Conservation (phyloP, 1,140 invertebrate genomes). For the Macrosteles quadrilineatus region DNA sequence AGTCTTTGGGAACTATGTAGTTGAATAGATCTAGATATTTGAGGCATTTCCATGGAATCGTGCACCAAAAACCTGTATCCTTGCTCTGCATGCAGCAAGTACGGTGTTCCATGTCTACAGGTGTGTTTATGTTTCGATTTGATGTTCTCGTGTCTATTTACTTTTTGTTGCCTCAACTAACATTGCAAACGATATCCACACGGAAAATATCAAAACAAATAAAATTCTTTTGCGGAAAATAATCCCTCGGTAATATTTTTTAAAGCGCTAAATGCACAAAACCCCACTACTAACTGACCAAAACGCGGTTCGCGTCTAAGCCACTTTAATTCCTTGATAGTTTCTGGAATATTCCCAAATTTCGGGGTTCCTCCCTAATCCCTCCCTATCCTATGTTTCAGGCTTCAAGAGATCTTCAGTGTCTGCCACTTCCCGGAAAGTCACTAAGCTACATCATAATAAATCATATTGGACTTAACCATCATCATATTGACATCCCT, state of each 20-base stretch:
- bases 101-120: slow-evolving; percentile 4
- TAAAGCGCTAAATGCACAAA: too few species aligned
- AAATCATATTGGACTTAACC: too few species aligned
- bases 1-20: slow-evolving; percentile 22
- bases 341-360: too few species aligned
- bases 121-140: slow-evolving; percentile 4
- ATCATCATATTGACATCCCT: too few species aligned
- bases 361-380: slow-evolving; percentile 6
- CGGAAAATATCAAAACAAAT: neutral
- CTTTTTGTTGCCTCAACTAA: too few species aligned
- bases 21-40: neutral
- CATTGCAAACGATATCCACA: too few species aligned
- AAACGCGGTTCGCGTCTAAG: too few species aligned
- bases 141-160: slow-evolving; percentile 12
- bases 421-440: neutral
- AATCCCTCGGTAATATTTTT: too few species aligned
- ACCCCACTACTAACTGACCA: too few species aligned
- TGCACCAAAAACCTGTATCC: neutral
- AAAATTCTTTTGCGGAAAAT: neutral
- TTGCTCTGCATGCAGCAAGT: slow-evolving; percentile 5
- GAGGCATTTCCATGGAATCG: neutral
- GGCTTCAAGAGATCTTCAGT: slow-evolving; percentile 2
- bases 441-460: neutral
- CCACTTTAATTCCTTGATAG: too few species aligned
- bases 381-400: neutral